Base-by-base conservation (phyloP, 2,888 invertebrate genomes). In the Hirtodrosophila confusa region DNA sequence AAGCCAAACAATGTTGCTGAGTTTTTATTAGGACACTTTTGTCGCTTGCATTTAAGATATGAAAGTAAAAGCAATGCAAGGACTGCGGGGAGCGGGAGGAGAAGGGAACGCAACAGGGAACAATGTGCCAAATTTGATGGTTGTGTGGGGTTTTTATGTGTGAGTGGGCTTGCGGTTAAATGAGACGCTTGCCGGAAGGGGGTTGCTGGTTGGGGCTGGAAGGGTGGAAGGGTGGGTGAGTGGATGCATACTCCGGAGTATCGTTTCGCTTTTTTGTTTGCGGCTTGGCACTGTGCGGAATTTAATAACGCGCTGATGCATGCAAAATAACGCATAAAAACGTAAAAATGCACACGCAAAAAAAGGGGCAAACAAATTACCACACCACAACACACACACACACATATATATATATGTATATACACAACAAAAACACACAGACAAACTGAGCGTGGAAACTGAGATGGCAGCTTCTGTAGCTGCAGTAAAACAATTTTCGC, bases 311-410 rank as follows among this genome's bases (percentile, higher is more conserved):
- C 86, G 82, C 85, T 87, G 88, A 83, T 83, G 83, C 88, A 83
- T 83, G 83, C 88, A 88, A 78, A 88, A 88, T 86, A 84, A 73
- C 86, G 86, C 82, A 87, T 78, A 84, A 88, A 83, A 88, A 87
- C 66, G 68, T 72, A 85, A 84, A 88, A 88, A 71, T 80, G 83
- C 86, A 88, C 69, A 78, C 69, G 66, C 68, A 66, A 75, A 70
- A 69, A 56, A 41, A 58, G 43, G 41, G 75, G 84, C 72, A 83
- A 86, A 86, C 86, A 88, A 86, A 83, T 78, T 78, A 74, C 74
- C 62, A 57, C 79, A 58, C 62, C 60, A 51, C 37, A 43, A 40
- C 36, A 27, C 48, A 37, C 49, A 50, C 17, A 37, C 48, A 55
- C 33, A 48, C 29, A 17, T 2, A 17, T 2, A 27, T 3, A 3